Conservation (phyloP, 2,888 invertebrate genomes). For the Phanerotoma sp. region DNA sequence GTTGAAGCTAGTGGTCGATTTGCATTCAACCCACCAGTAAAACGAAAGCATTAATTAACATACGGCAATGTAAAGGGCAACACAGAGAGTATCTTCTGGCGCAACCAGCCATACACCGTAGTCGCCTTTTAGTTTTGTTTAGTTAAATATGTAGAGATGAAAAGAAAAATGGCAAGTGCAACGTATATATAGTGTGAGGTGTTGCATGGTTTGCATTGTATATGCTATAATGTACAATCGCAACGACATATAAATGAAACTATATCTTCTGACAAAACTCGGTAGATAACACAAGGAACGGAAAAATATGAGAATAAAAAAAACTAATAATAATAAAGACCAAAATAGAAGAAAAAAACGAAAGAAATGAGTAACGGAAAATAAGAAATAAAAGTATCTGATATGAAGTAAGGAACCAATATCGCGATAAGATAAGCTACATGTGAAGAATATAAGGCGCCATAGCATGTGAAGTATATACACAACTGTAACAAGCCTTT, state of each 20-base stretch:
- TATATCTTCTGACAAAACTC: too few relatives aligned
- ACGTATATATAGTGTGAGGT: not conserved
- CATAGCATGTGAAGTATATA: not conserved
- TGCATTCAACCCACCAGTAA: slow-evolving; percentile 10
- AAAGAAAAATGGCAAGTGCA: slow-evolving; percentile 1
- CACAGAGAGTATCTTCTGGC: slow-evolving; percentile 1
- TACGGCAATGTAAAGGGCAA: slow-evolving; percentile 6
- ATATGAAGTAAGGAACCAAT: not conserved
- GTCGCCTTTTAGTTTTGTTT: not conserved
- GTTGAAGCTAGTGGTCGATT: slow-evolving; percentile 4
- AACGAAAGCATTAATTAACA: slow-evolving; percentile 10
- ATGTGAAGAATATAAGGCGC: not conserved
- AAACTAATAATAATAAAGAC: too few relatives aligned
- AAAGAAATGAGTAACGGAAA: too few relatives aligned
- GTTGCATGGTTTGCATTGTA: too few relatives aligned
- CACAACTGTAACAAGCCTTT: not conserved
- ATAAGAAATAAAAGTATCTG: not conserved
- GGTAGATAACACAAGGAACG: too few relatives aligned
- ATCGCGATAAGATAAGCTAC: not conserved
- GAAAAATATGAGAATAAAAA: too few relatives aligned
- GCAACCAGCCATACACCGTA: not conserved
- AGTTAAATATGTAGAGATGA: not conserved
- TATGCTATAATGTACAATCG: too few relatives aligned
- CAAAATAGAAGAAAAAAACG: too few relatives aligned
- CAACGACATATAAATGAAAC: too few relatives aligned